Conservation (phyloP, 2,113 vertebrate species). For the Mixornis gularis region DNA sequence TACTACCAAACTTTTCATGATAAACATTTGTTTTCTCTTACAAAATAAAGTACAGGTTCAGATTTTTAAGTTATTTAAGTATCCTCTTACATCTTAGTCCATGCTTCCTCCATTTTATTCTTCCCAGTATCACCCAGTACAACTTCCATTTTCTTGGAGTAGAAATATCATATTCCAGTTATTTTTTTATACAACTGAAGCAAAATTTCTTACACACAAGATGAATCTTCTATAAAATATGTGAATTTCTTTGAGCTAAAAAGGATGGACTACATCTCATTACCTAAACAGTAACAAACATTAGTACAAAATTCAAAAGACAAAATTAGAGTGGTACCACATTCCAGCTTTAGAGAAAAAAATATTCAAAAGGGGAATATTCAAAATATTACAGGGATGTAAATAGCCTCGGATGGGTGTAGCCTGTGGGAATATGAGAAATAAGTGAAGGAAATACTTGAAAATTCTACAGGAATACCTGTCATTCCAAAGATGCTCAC, state of each 20-base stretch:
- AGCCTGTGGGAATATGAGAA: not conserved
- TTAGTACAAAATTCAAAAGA: not conserved
- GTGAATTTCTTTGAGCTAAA: not conserved
- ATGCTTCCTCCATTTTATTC: not conserved
- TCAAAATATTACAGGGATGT: not conserved
- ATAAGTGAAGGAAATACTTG: not conserved
- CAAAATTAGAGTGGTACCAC: not conserved
- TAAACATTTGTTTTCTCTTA: not conserved
- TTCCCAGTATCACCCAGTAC: not conserved
- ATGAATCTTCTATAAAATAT: not conserved
- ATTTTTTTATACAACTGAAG: not conserved
- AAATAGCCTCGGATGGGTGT: not conserved
- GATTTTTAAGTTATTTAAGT: not conserved
- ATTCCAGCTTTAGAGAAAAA: not conserved
- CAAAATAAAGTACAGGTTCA: not conserved
- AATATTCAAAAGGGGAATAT: not conserved
- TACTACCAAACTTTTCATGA: not conserved
- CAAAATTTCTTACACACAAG: not conserved
- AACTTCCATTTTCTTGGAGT: not conserved
- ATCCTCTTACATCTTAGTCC: not conserved
- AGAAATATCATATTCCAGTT: not conserved
- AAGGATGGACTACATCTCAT: not conserved
- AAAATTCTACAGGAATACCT: not conserved
- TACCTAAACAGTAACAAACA: not conserved
- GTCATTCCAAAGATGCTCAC: not conserved